These are phyloP conservation scores for Engraulis encrasicolus DNA, from an alignment of 2,113 vertebrate species.

Conservation along the genomic window DNA sequence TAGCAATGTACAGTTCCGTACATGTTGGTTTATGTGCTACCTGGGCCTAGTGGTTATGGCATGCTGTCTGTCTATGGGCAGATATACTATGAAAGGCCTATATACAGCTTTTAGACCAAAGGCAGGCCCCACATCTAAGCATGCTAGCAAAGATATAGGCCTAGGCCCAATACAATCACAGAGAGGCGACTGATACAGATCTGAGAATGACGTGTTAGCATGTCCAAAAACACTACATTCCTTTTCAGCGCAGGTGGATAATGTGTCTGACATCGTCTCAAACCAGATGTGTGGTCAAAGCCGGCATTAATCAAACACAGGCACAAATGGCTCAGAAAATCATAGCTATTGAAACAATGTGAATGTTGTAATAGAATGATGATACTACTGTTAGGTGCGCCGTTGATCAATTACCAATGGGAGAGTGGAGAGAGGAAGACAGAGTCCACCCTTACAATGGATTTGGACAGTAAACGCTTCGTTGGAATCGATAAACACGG, in stretches of 20 bases:
- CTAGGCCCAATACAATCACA: neutral
- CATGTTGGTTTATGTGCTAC: neutral
- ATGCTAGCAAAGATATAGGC: neutral
- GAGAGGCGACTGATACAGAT: neutral
- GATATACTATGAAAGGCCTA: neutral
- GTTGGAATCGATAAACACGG: constrained; percentile 37
- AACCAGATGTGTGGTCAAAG: constrained; percentile 5
- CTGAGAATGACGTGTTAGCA: neutral
- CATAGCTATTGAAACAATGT: neutral
- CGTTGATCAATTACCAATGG: constrained; percentile 18
- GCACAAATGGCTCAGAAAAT: neutral
- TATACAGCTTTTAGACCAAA: neutral
- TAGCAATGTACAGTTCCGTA: neutral
- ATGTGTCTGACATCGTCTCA: neutral
- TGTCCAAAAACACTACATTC: neutral
- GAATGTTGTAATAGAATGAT: neutral
- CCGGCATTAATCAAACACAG: neutral
- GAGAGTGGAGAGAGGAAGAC: constrained; percentile 19
- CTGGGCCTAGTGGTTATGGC: neutral
- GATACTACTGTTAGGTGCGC: neutral
- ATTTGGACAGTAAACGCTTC: constrained; percentile 42
- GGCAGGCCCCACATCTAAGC: neutral
- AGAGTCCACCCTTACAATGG: constrained; percentile 32
- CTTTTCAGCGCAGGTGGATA: neutral
- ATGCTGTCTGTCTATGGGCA: too few species aligned